Conservation (phyloP, 92 coral and sea anemone species). For the Porites lobata region DNA sequence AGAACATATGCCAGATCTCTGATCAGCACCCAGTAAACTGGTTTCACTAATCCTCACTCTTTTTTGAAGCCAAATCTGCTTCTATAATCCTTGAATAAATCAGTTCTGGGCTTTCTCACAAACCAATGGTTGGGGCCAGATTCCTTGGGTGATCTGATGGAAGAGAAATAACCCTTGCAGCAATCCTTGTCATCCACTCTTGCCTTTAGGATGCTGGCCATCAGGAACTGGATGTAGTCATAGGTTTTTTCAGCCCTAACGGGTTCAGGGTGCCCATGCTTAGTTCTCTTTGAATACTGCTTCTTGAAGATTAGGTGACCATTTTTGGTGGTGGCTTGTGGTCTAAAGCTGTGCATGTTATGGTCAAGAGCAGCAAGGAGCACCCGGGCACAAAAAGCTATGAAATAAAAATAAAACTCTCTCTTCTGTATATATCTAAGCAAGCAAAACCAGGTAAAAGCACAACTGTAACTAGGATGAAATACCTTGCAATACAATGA, state of each 20-base stretch:
- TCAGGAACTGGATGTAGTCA: conserved; percentile 4
- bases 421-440: background rate
- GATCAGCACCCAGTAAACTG: no score
- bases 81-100: background rate
- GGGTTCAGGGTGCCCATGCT: conserved; percentile 26
- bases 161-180: background rate
- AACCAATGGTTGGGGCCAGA: conserved; percentile 20
- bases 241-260: background rate
- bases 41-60: background rate
- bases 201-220: conserved; percentile 21
- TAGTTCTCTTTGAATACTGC: conserved; percentile 1
- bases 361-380: conserved; percentile 12
- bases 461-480: no score
- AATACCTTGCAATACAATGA: no score
- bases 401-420: background rate
- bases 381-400: background rate
- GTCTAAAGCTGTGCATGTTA: conserved; percentile 11
- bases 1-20: no score
- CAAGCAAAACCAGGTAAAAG: no score
- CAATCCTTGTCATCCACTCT: conserved; percentile 13
- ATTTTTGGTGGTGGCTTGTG: conserved; percentile 4
- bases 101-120: background rate
- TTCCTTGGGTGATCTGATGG: background rate
- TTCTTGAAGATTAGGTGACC: conserved; percentile 14
- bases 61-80: conserved; percentile 24